Conservation (phyloP, 2,113 vertebrate species). For the Bostrychus sinensis region DNA sequence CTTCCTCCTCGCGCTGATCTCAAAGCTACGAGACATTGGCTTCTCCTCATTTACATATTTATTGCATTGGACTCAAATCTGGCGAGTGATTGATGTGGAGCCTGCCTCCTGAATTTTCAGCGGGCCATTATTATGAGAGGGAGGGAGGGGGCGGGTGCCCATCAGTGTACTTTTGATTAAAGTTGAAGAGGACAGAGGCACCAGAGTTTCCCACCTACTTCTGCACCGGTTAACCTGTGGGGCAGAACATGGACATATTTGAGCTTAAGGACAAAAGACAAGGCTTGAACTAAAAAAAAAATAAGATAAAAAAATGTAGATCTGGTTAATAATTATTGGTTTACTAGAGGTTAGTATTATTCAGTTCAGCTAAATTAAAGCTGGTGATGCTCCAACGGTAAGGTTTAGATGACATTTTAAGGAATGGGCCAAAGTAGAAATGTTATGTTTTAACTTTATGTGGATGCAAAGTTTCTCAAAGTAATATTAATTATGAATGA, state of each 20-base stretch:
- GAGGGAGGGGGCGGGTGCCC: conserved; percentile 69
- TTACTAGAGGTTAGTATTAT: conserved; percentile 14
- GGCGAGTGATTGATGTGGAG: conserved; percentile 99
- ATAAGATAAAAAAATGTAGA: conserved; percentile 24
- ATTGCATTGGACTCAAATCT: conserved; percentile 98
- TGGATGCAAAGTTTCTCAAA: too few species aligned
- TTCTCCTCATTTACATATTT: conserved; percentile 99
- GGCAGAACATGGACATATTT: conserved; percentile 53
- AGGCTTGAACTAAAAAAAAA: conserved; percentile 44
- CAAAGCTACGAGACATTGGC: conserved; percentile 97
- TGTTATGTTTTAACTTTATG: too few species aligned
- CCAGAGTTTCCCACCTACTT: conserved; percentile 71
- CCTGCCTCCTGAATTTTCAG: conserved; percentile 99
- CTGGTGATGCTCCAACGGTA: too few species aligned
- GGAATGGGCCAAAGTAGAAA: too few species aligned
- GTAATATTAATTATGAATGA: too few species aligned
- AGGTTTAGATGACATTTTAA: too few species aligned
- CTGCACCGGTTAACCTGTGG: conserved; percentile 49
- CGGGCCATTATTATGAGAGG: conserved; percentile 95
- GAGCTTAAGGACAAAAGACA: too few species aligned
- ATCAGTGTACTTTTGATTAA: conserved; percentile 99
- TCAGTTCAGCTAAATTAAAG: too few species aligned
- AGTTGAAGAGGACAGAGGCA: conserved; percentile 98
- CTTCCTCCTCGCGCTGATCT: conserved; percentile 84
- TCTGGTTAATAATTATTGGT: conserved; percentile 45